phyloP scores from a whole-genome alignment of 1,140 invertebrate species.

The Holotrichia oblita region DNA sequence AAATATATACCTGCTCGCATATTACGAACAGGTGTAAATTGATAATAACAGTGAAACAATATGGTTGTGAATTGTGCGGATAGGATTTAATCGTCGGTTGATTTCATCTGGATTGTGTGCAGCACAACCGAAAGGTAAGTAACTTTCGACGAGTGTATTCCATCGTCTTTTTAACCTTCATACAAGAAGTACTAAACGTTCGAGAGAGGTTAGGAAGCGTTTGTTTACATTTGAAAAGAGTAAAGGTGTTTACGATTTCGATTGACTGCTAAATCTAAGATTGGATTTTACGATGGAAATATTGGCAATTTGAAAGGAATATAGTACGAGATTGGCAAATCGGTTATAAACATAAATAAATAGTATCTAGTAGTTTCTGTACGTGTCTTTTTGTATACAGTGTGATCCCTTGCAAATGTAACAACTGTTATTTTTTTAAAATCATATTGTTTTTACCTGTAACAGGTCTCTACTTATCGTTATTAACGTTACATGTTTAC shows the following conservation, averaged over 20 bases:
- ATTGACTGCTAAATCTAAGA: not conserved
- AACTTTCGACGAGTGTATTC: not conserved
- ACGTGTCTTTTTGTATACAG: not conserved
- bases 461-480: too few relatives aligned
- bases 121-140: slow-evolving; percentile 20
- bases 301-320: not conserved
- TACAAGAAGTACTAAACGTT: not conserved
- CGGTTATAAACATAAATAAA: not conserved
- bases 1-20: slow-evolving; percentile 20
- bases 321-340: not conserved
- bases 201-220: slow-evolving; percentile 23
- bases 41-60: slow-evolving; percentile 25
- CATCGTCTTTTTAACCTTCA: not conserved
- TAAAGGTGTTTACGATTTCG: slow-evolving; percentile 6
- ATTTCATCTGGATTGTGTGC: not conserved
- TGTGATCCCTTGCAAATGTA: not conserved
- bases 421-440: too few relatives aligned
- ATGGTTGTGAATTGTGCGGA: slow-evolving; percentile 17
- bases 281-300: not conserved
- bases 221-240: slow-evolving; percentile 8
- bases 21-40: slow-evolving; percentile 30
- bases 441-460: too few relatives aligned
- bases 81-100: not conserved
- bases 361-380: not conserved
- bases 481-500: too few relatives aligned